These are phyloP conservation scores for Mycalesis mineus DNA, from an alignment of 2,888 invertebrate genomes.

Conservation along the genomic window DNA sequence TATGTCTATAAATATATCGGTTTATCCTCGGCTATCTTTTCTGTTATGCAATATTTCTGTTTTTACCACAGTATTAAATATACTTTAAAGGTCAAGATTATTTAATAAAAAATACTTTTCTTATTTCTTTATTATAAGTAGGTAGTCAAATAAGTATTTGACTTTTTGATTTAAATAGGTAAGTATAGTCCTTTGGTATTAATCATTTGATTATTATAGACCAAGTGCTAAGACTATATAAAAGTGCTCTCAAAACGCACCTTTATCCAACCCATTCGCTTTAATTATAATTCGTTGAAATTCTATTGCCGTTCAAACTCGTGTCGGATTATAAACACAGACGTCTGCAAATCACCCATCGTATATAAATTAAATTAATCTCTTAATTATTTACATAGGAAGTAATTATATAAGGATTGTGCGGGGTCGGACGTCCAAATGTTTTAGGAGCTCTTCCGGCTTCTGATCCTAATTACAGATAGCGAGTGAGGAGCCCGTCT, in stretches of 20 bases:
- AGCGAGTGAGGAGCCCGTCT: constrained; percentile 47
- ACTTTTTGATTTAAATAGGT: too few species aligned
- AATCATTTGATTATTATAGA: too few species aligned
- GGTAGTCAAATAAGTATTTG: too few species aligned
- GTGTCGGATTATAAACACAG: constrained; percentile 18
- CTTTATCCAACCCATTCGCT: constrained; percentile 7
- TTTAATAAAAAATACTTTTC: too few species aligned
- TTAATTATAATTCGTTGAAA: constrained; percentile 27
- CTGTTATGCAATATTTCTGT: too few species aligned
- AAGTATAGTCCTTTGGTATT: too few species aligned
- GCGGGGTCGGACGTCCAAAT: constrained; percentile 42
- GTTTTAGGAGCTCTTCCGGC: constrained; percentile 53
- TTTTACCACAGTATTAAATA: too few species aligned
- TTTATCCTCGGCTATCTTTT: too few species aligned
- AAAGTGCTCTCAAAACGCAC: neutral
- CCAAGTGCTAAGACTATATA: too few species aligned
- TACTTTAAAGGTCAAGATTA: too few species aligned
- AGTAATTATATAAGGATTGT: constrained; percentile 21
- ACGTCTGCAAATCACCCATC: constrained; percentile 11
- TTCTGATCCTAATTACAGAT: constrained; percentile 73
- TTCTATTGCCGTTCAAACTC: constrained; percentile 40
- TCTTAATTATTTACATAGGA: constrained; percentile 21
- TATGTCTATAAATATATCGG: too few species aligned
- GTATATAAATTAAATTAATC: constrained; percentile 20
- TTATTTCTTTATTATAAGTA: too few species aligned